phyloP scores from a whole-genome alignment of 2,113 vertebrate genomes.

The Chloebia gouldiae region DNA sequence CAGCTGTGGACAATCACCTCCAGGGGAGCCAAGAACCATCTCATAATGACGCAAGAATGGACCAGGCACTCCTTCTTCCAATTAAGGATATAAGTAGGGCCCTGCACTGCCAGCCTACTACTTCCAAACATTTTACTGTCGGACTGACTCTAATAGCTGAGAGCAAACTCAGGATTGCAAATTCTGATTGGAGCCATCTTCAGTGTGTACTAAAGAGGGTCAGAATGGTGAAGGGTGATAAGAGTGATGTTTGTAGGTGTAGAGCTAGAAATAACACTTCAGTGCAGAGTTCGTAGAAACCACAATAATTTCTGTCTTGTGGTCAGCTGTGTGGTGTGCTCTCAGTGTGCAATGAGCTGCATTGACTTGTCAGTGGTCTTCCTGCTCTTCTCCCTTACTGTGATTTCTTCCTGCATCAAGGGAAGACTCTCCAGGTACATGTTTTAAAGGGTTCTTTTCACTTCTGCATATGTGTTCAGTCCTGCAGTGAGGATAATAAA shows the following conservation, averaged over 20 bases:
- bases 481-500: not conserved
- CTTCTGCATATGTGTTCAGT: not conserved
- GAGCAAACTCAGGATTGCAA: not conserved
- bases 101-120: not conserved
- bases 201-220: not conserved
- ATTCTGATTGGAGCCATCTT: not conserved
- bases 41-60: not conserved
- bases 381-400: not conserved
- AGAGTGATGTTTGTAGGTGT: not conserved
- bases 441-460: not conserved
- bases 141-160: fast-evolving
- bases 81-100: not conserved
- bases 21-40: not conserved
- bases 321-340: not conserved
- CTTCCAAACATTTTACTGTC: not conserved
- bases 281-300: not conserved
- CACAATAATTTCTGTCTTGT: not conserved
- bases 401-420: not conserved
- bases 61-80: not conserved
- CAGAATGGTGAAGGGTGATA: not conserved
- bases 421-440: not conserved
- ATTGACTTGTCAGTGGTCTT: not conserved
- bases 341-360: not conserved
- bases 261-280: not conserved
- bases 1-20: not conserved